Conservation (phyloP, 2,888 invertebrate species). For the Morinoia aosen region DNA sequence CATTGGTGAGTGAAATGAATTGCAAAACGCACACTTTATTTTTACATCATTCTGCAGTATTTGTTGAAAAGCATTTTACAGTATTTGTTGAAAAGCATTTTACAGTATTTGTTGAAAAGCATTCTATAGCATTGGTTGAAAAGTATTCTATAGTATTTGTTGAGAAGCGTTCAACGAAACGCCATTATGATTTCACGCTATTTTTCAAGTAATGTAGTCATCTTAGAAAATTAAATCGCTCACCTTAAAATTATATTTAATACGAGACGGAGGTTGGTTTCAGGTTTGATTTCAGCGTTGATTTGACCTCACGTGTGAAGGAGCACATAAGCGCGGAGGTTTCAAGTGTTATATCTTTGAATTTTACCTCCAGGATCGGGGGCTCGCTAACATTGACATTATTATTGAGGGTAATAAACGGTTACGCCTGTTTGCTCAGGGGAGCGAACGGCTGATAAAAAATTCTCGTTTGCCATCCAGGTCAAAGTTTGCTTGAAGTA, state of each 20-base stretch:
- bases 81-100: no score
- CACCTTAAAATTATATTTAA: neutral
- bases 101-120: no score
- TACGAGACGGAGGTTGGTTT: neutral
- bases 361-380: neutral
- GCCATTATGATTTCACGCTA: neutral
- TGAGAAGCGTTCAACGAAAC: no score
- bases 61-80: no score
- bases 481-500: neutral
- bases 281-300: neutral
- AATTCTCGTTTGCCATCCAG: neutral
- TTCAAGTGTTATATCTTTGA: neutral
- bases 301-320: neutral
- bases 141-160: no score
- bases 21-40: no score
- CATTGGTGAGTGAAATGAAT: no score
- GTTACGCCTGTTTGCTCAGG: neutral
- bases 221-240: no score
- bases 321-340: neutral
- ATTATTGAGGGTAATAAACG: neutral
- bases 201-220: neutral
- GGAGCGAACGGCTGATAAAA: neutral
- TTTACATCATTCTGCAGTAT: no score
- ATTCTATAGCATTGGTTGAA: no score
- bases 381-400: neutral